Evolutionary conservation across 2,888 invertebrate species (phyloP), one percentile per base, ranked within the genome.

Genomic region (Cerceris ruficornis): DNA sequence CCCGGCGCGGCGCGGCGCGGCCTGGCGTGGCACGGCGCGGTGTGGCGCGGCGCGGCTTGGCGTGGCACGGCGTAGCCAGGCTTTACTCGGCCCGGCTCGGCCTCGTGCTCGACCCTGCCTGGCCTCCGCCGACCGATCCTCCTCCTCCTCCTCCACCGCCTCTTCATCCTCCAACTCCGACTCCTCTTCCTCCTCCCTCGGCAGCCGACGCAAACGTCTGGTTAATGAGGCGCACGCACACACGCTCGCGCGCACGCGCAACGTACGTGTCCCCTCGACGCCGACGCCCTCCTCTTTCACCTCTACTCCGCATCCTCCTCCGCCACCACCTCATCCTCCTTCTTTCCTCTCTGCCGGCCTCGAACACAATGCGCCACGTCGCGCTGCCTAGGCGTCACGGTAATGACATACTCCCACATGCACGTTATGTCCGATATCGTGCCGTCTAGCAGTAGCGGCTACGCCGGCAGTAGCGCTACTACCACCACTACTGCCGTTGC

Each of bases 401-500:
- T 90, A 90, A 90, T 90, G 89, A 90, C 87, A 86, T 87, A 90
- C 90, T 89, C 89, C 87, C 86, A 89, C 88, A 88, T 86, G 81
- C 84, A 75, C 83, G 82, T 79, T 76, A 74, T 74, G 76, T 75
- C 83, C 83, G 86, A 86, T 86, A 86, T 84, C 86, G 78, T 79
- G 72, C 77, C 75, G 77, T 77, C 83, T 84, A 78, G 73, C 75
- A 75, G 82, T 77, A 78, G 74, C 81, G 49, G 77, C 69, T 65
- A 67, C 65, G 83, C 83, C 66, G 73, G 74, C 81, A 66, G 68
- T 61, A 54, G 76, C 7, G 13, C 60, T 8, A 17, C 60, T 61
- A 14, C 14, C 66, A 66, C 60, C 50, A 57, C 58, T 50, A 64
- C 46, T 28, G 14, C 49, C 43, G 39, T 39, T 17, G 46, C 9